Evolutionary conservation across 2,797 vertebrate species (phyloP).

Genomic region (Periparus ater): DNA sequence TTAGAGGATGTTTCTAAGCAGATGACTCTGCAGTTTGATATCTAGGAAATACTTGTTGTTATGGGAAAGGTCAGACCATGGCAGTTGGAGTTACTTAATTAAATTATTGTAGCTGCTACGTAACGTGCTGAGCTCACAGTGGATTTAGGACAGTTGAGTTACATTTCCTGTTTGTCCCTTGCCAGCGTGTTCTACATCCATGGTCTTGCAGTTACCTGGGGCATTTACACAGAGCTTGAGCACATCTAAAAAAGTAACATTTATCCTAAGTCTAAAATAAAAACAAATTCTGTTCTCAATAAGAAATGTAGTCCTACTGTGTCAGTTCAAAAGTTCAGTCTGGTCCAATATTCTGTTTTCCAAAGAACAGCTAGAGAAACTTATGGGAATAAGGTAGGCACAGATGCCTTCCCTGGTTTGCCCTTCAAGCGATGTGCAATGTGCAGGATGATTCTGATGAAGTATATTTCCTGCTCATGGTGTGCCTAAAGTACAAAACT

Average conservation of each 20-base stretch:
- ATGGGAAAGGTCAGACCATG: neutral
- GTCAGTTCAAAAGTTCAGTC: neutral
- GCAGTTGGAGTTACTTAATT: neutral
- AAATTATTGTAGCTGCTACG: neutral
- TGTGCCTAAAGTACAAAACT: neutral
- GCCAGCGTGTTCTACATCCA: neutral
- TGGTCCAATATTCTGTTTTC: neutral
- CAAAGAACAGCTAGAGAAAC: neutral
- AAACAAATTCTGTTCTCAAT: neutral
- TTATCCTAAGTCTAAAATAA: neutral
- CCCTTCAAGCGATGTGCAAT: neutral
- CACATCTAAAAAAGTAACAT: neutral
- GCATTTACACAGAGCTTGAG: neutral
- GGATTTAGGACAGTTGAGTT: neutral
- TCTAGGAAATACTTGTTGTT: neutral
- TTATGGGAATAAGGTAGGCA: neutral
- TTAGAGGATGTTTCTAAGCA: neutral
- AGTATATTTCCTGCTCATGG: rapidly evolving
- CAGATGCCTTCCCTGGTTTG: neutral
- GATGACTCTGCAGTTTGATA: neutral
- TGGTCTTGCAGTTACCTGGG: neutral
- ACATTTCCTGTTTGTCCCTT: neutral
- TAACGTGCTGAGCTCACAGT: neutral
- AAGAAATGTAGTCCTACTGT: neutral
- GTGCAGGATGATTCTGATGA: neutral